phyloP scores from a whole-genome alignment of 2,113 vertebrate genomes.

The Bombycilla garrulus region DNA sequence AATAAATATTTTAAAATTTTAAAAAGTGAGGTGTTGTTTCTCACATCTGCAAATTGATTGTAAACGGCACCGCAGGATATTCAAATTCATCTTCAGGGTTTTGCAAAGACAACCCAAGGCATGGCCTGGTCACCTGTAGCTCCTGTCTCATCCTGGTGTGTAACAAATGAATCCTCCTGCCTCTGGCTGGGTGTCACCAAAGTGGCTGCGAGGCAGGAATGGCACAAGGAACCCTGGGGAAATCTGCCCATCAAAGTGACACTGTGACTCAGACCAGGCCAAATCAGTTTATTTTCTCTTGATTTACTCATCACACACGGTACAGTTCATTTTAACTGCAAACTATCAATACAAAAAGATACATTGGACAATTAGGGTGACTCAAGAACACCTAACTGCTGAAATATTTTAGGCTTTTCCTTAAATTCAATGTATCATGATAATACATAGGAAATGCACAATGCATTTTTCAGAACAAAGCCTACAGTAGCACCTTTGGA shows the following conservation, averaged over 20 bases:
- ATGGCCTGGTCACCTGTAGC: neutral
- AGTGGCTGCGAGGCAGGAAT: neutral
- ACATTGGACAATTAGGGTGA: neutral
- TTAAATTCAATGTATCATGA: neutral
- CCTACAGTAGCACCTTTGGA: neutral
- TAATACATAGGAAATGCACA: neutral
- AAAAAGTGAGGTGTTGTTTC: neutral
- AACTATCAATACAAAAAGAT: neutral
- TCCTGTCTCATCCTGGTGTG: neutral
- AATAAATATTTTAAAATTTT: neutral
- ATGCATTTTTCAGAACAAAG: conserved; percentile 2
- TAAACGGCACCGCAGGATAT: neutral
- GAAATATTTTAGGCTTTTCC: neutral
- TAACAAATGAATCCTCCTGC: neutral
- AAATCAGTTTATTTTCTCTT: neutral
- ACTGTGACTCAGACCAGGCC: neutral
- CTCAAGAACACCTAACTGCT: neutral
- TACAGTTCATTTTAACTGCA: neutral
- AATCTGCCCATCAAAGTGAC: neutral
- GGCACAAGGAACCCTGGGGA: neutral
- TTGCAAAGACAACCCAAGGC: neutral
- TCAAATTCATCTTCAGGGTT: neutral
- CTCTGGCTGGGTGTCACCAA: neutral
- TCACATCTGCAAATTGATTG: neutral
- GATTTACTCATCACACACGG: neutral